Conservation (phyloP, 1,140 invertebrate genomes). For the Laupala kohalensis region DNA sequence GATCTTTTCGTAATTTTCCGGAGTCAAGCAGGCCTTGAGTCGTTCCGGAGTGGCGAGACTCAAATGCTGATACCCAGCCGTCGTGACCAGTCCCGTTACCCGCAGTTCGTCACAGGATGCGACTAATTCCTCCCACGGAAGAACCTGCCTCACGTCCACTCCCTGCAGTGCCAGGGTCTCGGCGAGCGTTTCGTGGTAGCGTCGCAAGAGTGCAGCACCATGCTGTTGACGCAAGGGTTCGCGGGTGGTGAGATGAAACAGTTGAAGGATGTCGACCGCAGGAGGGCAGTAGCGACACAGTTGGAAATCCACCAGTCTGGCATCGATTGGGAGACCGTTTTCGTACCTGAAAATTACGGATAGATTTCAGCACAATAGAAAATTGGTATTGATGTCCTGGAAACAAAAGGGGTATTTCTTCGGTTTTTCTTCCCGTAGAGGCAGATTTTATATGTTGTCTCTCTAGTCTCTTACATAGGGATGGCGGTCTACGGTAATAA, state of each 20-base stretch:
- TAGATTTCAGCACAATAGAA: no score
- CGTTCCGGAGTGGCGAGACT: neutral
- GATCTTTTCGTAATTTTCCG: neutral
- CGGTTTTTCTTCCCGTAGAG: no score
- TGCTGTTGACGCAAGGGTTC: slow-evolving; percentile 18
- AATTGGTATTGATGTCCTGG: no score
- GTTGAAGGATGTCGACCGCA: slow-evolving; percentile 35
- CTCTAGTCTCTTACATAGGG: no score
- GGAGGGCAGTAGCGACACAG: slow-evolving; percentile 40
- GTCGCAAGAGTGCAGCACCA: neutral
- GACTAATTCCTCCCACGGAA: slow-evolving; percentile 21
- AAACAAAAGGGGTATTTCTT: no score
- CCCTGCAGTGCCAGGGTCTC: neutral
- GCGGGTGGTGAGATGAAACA: slow-evolving; percentile 25
- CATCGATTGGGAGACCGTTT: slow-evolving; percentile 23
- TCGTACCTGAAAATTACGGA: neutral
- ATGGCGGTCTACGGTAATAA: no score
- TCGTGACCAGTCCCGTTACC: neutral
- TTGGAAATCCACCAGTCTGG: slow-evolving; percentile 47
- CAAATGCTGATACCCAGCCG: neutral
- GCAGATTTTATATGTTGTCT: no score
- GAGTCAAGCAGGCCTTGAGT: neutral
- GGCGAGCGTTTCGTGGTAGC: neutral
- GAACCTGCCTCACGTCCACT: neutral
- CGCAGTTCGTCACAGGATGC: slow-evolving; percentile 22